These are phyloP conservation scores for Nesoenas mayeri DNA, from an alignment of 2,113 vertebrate species.

Conservation along the genomic window DNA sequence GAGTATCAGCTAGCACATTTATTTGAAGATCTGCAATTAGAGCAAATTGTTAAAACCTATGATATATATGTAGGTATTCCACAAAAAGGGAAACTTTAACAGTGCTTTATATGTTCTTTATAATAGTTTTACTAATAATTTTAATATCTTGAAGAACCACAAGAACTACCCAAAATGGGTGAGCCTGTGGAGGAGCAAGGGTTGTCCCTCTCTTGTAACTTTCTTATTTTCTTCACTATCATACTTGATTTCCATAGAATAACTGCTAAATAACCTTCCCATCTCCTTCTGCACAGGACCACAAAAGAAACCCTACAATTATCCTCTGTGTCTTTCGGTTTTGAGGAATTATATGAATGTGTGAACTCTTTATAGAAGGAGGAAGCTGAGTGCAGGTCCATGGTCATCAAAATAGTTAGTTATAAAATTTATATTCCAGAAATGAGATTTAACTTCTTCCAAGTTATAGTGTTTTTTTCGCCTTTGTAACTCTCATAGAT, in stretches of 20 bases:
- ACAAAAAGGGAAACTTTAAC: not conserved
- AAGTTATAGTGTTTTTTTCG: not conserved
- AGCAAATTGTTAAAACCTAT: not conserved
- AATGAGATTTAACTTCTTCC: not conserved
- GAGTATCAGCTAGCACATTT: not conserved
- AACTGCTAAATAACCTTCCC: not conserved
- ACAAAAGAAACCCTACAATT: conserved; percentile 37
- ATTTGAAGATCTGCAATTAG: not conserved
- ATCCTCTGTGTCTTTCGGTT: conserved; percentile 46
- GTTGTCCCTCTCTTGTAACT: not conserved
- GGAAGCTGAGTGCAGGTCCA: not conserved
- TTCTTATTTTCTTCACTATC: not conserved
- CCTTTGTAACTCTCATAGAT: not conserved
- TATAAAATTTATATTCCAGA: not conserved
- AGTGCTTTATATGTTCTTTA: not conserved
- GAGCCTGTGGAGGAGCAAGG: not conserved
- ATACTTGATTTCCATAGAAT: not conserved
- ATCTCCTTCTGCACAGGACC: not conserved
- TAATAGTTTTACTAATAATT: not conserved
- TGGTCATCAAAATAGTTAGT: conserved; percentile 18
- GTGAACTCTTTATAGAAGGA: not conserved
- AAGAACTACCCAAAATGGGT: not conserved
- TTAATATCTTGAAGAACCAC: not conserved
- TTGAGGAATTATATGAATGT: conserved; percentile 51
- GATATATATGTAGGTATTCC: not conserved